Evolutionary conservation across 2,797 vertebrate genomes (phyloP), one percentile per base, ranked within the genome.

Genomic region (Momotus momota): DNA sequence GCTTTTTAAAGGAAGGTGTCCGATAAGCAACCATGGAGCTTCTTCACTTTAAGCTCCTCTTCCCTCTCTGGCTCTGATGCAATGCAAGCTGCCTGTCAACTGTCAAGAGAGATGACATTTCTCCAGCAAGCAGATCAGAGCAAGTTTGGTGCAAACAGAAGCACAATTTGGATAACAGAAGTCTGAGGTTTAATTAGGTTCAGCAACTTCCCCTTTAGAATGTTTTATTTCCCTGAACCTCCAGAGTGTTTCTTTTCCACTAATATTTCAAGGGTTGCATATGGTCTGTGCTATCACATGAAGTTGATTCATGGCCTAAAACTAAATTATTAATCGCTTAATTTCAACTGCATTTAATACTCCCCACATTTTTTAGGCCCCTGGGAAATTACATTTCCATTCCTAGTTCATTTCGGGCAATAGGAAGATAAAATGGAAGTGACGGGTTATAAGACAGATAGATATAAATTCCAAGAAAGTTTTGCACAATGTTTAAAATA

Each of bases 291-390:
- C 92, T 94, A 97, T 96, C 90, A 77, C 93, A 97, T 97, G 96
- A 98, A 98, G 79, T 92, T 98, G 99, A 99, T 99, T 98, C 98
- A 98, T 98, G 98, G 98, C 97, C 97, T 97, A 94, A 97, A 97
- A 97, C 98, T 99, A 98, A 99, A 99, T 99, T 99, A 99, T 99
- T 99, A 99, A 99, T 98, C 97, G 93, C 98, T 98, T 99, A 98
- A 99, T 99, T 99, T 99, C 98, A 98, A 98, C 98, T 19, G 86
- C 98, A 96, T 98, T 98, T 98, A 98, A 98, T 97, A 98, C 98
- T 98, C 96, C 96, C 98, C 98, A 97, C 98, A 98, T 98, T 98
- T 98, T 98, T 98, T 96, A 97, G 97, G 97, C 98, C 96, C 94
- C 95, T 97, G 97, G 97, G 98, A 99, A 98, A 99, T 99, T 98